Evolutionary conservation across 2,888 invertebrate genomes (phyloP).

Genomic region (Drosophila helvetica): DNA sequence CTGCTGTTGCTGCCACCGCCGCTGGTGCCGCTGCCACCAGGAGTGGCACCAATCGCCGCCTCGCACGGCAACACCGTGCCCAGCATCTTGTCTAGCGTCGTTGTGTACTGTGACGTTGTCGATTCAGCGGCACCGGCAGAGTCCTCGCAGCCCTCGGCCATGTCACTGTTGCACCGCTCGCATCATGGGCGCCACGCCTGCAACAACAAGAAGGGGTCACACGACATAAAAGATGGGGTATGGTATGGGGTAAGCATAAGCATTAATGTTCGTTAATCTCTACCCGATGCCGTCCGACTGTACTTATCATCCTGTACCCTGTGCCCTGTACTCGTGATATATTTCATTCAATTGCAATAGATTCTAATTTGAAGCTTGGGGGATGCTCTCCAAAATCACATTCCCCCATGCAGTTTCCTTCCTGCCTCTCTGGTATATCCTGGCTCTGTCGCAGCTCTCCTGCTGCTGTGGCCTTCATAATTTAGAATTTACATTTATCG

Average conservation of each 20-base stretch:
- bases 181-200: constrained; percentile 32
- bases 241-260: constrained; percentile 6
- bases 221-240: constrained; percentile 27
- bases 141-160: constrained; percentile 89
- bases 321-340: too few species aligned
- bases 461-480: constrained; percentile 58
- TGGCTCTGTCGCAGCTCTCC: constrained; percentile 13
- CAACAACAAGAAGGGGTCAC: not conserved
- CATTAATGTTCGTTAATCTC: too few species aligned
- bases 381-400: too few species aligned
- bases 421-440: constrained; percentile 8
- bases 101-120: constrained; percentile 56
- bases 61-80: constrained; percentile 84
- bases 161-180: constrained; percentile 84
- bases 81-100: constrained; percentile 80
- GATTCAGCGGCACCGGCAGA: constrained; percentile 82
- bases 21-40: constrained; percentile 58
- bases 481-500: constrained; percentile 81
- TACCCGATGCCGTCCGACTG: too few species aligned
- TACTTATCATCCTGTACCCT: too few species aligned
- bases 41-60: constrained; percentile 83
- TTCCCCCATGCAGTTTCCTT: not conserved
- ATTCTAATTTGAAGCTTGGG: too few species aligned
- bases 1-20: constrained; percentile 61
- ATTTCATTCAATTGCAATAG: too few species aligned